Conservation (phyloP, 2,888 invertebrate species). For the Polymixis flavicincta region DNA sequence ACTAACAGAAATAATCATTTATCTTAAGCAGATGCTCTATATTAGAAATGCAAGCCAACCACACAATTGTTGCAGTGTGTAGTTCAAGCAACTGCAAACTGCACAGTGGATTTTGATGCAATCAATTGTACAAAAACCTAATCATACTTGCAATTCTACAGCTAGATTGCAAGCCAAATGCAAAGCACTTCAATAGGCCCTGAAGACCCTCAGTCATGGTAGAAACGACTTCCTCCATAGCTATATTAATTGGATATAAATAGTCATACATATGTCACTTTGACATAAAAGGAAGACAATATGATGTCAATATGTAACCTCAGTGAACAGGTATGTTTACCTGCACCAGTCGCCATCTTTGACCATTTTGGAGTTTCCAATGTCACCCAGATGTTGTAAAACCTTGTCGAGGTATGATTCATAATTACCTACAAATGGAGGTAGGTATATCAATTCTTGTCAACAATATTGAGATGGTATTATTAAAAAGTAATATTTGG, state of each 20-base stretch:
- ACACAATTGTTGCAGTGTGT: background rate
- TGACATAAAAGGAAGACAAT: slow-evolving; percentile 46
- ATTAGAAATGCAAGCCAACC: background rate
- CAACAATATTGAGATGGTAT: slow-evolving; percentile 43
- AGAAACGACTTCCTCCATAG: slow-evolving; percentile 22
- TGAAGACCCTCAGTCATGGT: background rate
- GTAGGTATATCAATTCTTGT: slow-evolving; percentile 23
- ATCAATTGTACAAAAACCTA: background rate
- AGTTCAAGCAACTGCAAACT: background rate
- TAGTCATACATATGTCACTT: slow-evolving; percentile 10
- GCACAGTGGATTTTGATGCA: background rate
- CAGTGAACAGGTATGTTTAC: slow-evolving; percentile 46
- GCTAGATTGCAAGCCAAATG: background rate
- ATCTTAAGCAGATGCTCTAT: background rate
- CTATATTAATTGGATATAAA: slow-evolving; percentile 27
- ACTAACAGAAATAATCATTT: too few species aligned
- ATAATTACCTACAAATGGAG: slow-evolving; percentile 38
- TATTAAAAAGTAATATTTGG: slow-evolving; percentile 9
- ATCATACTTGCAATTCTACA: background rate
- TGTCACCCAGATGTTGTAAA: slow-evolving; percentile 67
- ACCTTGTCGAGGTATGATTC: slow-evolving; percentile 69
- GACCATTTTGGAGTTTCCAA: slow-evolving; percentile 70
- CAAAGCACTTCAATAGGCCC: background rate
- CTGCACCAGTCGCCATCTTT: slow-evolving; percentile 60
- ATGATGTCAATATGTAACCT: slow-evolving; percentile 42